Evolutionary conservation across 2,113 vertebrate genomes (phyloP).

Genomic region (Cyanocitta stelleri): DNA sequence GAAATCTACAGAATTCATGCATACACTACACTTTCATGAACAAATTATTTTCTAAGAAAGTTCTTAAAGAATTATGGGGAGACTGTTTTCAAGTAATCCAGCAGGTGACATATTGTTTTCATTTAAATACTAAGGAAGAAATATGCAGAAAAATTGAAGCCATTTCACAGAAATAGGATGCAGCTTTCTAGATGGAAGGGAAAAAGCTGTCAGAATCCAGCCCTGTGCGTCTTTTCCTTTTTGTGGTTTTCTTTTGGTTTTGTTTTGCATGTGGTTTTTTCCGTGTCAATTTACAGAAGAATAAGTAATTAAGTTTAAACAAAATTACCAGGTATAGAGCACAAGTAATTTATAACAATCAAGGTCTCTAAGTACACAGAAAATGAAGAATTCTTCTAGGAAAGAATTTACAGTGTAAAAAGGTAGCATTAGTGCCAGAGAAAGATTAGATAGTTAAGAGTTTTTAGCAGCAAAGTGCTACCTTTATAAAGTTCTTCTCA

Average conservation of each 20-base stretch:
- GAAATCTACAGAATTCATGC: neutral
- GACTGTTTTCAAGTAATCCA: neutral
- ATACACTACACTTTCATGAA: neutral
- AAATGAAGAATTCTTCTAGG: constrained; percentile 22
- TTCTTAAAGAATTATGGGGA: neutral
- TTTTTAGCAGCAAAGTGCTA: constrained; percentile 44
- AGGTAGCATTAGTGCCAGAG: constrained; percentile 19
- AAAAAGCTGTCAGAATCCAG: neutral
- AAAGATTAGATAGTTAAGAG: constrained; percentile 54
- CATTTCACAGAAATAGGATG: neutral
- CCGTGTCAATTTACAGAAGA: neutral
- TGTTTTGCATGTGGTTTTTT: neutral
- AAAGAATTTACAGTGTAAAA: constrained; percentile 23
- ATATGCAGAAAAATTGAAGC: neutral
- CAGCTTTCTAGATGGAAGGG: neutral
- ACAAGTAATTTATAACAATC: constrained; percentile 47
- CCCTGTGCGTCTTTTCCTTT: neutral
- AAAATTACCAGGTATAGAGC: constrained; percentile 11
- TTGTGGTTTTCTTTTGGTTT: neutral
- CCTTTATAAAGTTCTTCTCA: constrained; percentile 48
- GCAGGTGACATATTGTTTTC: neutral
- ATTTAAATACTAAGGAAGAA: neutral
- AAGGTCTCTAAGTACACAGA: neutral
- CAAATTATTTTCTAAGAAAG: neutral
- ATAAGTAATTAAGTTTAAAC: neutral